Conservation (phyloP, 2,797 vertebrate genomes). For the Falco berigora region DNA sequence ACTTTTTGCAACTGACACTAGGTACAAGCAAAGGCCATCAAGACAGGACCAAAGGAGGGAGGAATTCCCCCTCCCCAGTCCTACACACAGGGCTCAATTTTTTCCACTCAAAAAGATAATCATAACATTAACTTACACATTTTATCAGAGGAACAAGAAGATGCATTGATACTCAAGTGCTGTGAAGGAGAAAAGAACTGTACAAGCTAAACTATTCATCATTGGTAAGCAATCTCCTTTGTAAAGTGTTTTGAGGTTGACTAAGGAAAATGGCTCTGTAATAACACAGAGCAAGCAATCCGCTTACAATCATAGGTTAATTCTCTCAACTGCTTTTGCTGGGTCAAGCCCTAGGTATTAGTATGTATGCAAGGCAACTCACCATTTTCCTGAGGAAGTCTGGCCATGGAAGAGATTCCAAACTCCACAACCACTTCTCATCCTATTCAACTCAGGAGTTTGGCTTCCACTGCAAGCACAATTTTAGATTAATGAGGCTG, state of each 20-base stretch:
- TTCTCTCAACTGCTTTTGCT: conserved; percentile 23
- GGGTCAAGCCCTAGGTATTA: not conserved
- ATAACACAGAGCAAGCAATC: not conserved
- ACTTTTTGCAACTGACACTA: not conserved
- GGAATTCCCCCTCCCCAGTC: not conserved
- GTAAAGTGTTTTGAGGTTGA: conserved; percentile 29
- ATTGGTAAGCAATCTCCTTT: not conserved
- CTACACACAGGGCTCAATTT: not conserved
- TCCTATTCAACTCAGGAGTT: not conserved
- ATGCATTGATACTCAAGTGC: not conserved
- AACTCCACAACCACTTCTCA: not conserved
- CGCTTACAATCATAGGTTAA: not conserved
- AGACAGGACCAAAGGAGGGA: not conserved
- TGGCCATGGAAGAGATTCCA: not conserved
- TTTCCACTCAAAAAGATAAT: not conserved
- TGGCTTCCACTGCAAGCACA: not conserved
- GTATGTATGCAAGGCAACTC: not conserved
- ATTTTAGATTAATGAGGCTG: not conserved
- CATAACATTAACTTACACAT: not conserved
- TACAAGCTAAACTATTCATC: conserved; percentile 14
- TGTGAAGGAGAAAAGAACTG: not conserved
- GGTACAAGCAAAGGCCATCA: not conserved
- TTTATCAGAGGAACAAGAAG: not conserved
- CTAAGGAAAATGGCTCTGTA: conserved; percentile 15
- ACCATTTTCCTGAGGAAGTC: conserved; percentile 14